phyloP scores from a whole-genome alignment of 53 echinoderm and acorn worm genomes.

The Zoroaster sp. region DNA sequence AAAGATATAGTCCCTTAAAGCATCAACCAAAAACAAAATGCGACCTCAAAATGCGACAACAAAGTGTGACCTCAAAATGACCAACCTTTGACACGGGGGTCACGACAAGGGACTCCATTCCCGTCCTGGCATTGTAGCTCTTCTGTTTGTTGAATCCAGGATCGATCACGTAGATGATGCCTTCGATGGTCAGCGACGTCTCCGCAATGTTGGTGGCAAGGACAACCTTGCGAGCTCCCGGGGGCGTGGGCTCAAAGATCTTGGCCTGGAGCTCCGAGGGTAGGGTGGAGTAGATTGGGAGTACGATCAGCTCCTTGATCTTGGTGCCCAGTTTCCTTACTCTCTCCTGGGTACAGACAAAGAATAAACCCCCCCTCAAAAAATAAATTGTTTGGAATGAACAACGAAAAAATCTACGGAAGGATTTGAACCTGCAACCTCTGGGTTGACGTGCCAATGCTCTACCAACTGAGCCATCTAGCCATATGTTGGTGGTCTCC shows the following conservation, averaged over 20 bases:
- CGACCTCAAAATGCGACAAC: background rate
- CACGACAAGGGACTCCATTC: constrained; percentile 95
- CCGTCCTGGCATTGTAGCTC: constrained; percentile 97
- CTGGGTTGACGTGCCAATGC: too few relatives aligned
- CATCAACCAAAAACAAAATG: too few relatives aligned
- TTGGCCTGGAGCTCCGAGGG: constrained; percentile 96
- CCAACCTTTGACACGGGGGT: constrained; percentile 94
- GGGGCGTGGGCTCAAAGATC: constrained; percentile 98
- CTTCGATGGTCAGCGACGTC: constrained; percentile 95
- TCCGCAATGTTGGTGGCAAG: constrained; percentile 98
- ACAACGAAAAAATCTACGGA: background rate
- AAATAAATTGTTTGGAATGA: background rate
- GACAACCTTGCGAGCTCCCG: constrained; percentile 91
- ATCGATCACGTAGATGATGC: constrained; percentile 94
- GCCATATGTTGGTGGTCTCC: too few relatives aligned
- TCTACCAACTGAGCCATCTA: too few relatives aligned
- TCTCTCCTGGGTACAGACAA: constrained; percentile 73
- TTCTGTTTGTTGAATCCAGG: constrained; percentile 98
- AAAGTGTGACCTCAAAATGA: background rate
- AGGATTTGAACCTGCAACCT: background rate
- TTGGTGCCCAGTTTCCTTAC: constrained; percentile 84
- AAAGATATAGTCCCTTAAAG: too few relatives aligned
- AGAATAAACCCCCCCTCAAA: background rate
- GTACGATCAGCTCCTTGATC: constrained; percentile 84
- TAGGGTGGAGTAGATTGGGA: constrained; percentile 95